Percentiles rank a stretch among this genome's conserved stretches.
These are phyloP conservation scores for Netelia fuscicornis DNA, from an alignment of 2,888 invertebrate genomes.

Conservation along the genomic window DNA sequence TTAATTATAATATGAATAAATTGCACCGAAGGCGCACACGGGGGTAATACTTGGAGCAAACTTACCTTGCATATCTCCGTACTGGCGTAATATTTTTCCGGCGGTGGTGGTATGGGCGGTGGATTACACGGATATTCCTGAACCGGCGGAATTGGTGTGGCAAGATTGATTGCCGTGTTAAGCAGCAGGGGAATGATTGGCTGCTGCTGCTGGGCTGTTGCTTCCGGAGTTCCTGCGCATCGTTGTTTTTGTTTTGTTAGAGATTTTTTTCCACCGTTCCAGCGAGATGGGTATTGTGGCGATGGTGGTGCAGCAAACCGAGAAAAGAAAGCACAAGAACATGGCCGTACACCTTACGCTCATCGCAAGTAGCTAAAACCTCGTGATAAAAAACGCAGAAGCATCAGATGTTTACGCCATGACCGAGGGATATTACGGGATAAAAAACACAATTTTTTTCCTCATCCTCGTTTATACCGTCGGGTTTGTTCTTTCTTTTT, in stretches of 20 bases:
- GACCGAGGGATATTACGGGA: conserved; percentile 42
- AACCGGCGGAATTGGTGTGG: conserved; percentile 81
- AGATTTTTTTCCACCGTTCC: conserved; percentile 16
- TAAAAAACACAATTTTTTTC: conserved; percentile 28
- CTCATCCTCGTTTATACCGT: not conserved
- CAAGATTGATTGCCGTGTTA: conserved; percentile 82
- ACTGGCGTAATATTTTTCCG: conserved; percentile 90
- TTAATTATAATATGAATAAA: conserved; percentile 69
- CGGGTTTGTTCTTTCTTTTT: conserved; percentile 24
- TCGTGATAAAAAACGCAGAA: conserved; percentile 16
- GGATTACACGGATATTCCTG: conserved; percentile 85
- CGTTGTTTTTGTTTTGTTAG: conserved; percentile 39
- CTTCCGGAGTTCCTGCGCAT: conserved; percentile 79
- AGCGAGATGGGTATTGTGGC: conserved; percentile 10
- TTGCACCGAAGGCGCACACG: conserved; percentile 48
- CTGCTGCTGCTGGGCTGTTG: conserved; percentile 72
- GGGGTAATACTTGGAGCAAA: conserved; percentile 64
- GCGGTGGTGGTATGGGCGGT: conserved; percentile 89
- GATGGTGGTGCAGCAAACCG: conserved; percentile 22
- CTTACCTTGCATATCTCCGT: conserved; percentile 87
- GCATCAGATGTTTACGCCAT: conserved; percentile 41
- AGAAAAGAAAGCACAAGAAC: conserved; percentile 49
- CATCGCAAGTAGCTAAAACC: conserved; percentile 24
- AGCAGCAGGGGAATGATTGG: conserved; percentile 82
- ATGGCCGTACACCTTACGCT: conserved; percentile 42